A percentile compares a stretch with the other conserved stretches of the same genome.
phyloP scores from a whole-genome alignment of 2,888 invertebrate species.

The Dasypolia templi region DNA sequence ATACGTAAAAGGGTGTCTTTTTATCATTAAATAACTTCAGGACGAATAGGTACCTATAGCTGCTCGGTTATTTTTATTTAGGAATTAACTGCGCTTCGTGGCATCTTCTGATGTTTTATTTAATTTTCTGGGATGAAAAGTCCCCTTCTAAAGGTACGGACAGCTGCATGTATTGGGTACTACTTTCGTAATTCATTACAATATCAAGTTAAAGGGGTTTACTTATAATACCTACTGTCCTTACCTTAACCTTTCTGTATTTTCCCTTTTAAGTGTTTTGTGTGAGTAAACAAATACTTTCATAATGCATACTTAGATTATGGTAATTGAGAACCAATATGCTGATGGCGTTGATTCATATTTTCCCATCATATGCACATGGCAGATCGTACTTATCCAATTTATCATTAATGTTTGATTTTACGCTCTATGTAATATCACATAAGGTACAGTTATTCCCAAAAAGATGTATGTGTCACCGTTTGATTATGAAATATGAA shows the following conservation, averaged over 20 bases:
- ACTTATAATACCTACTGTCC: too few species aligned
- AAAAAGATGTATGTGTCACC: neutral
- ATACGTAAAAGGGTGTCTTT: constrained; percentile 32
- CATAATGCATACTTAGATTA: too few species aligned
- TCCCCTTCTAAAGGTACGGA: too few species aligned
- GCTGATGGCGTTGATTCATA: neutral
- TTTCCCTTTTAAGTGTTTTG: neutral
- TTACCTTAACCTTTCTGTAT: neutral
- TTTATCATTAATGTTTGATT: neutral
- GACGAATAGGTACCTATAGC: constrained; percentile 1
- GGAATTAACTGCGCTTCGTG: neutral
- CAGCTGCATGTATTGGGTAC: neutral
- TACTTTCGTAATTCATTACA: neutral
- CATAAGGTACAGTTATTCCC: neutral
- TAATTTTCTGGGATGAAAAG: neutral
- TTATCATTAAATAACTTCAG: constrained; percentile 33
- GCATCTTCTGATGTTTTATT: neutral
- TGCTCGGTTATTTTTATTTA: constrained; percentile 1
- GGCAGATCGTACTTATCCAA: neutral
- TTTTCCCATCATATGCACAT: neutral
- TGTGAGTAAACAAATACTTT: neutral
- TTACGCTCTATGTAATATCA: neutral
- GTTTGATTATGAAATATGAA: too few species aligned
- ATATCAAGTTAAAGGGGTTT: too few species aligned
- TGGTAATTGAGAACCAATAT: neutral